Conservation (phyloP, 2,797 vertebrate genomes). For the Luscinia luscinia region DNA sequence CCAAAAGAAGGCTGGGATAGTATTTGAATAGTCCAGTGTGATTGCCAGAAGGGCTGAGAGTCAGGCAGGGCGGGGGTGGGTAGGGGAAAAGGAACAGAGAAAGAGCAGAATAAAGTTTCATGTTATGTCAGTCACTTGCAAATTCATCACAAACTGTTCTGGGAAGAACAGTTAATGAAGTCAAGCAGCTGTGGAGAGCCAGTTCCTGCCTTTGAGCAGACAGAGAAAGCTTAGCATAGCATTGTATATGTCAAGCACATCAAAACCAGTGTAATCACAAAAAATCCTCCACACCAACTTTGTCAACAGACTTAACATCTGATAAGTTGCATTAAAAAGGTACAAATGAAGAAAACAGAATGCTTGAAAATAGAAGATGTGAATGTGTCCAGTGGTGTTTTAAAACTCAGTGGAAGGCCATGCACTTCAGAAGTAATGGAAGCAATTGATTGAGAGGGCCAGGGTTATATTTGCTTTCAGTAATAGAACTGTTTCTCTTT, state of each 20-base stretch:
- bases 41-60: background rate
- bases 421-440: background rate
- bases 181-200: background rate
- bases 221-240: background rate
- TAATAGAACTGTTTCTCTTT: background rate
- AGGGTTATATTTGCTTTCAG: background rate
- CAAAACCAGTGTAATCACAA: background rate
- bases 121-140: background rate
- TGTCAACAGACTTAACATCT: background rate
- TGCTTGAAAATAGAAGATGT: background rate
- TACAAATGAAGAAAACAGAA: background rate
- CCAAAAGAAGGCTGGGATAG: background rate
- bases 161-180: background rate
- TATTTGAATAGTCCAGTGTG: background rate
- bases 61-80: rapidly evolving
- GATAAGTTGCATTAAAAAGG: background rate
- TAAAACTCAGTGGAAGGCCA: background rate
- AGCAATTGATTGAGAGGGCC: background rate
- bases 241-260: background rate
- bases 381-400: background rate
- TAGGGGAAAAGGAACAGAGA: background rate
- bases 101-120: background rate
- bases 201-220: background rate
- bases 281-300: background rate
- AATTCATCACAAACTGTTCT: background rate